Evolutionary conservation across 2,888 invertebrate genomes (phyloP), one percentile per base, ranked within the genome.

Genomic region (Ennomos quercinarius): DNA sequence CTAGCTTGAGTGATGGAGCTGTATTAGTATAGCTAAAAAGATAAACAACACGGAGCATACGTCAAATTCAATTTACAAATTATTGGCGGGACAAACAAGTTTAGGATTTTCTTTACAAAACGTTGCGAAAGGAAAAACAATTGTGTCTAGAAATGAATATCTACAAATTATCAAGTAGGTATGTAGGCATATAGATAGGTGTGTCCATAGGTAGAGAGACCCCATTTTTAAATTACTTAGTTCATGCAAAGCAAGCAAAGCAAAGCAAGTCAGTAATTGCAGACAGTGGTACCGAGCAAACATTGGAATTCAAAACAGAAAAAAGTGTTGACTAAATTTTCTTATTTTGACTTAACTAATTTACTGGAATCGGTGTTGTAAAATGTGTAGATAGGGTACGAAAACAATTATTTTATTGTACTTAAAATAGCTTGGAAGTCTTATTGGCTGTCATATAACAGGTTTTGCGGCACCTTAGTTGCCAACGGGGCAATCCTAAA

Each of bases 361-460:
- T 51, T 36, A 11, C 38, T 40, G 39, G 13, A 50, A 12, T 45
- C 37, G n/a, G 36, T 48, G 36, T 45, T 47, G 35, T 50, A 52
- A 61, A 59, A 52, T 61, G 60, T 49, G 35, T 59, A 55, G 9
- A 53, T 45, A 66, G 68, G 55, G 56, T 47, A 55, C 64, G 58
- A 68, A 63, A 64, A 72, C 63, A 70, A 71, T 67, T 65, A 73
- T 71, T 69, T 69, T 70, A 74, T 70, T 72, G 63, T 71, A 71
- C 71, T 76, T 72, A 74, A 78, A 76, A 75, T 76, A 73, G 78
- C 74, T 74, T 72, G 76, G 71, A 74, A 73, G 76, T 76, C 72
- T 77, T 78, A 80, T 78, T 73, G 73, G 77, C 73, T 76, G 79
- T 78, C 77, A 73, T 73, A 67, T 68, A 71, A 82, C 82, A 72